Evolutionary conservation across 2,797 vertebrate genomes (phyloP), one percentile per base, ranked within the genome.

Genomic region (Gephyroberyx darwinii): DNA sequence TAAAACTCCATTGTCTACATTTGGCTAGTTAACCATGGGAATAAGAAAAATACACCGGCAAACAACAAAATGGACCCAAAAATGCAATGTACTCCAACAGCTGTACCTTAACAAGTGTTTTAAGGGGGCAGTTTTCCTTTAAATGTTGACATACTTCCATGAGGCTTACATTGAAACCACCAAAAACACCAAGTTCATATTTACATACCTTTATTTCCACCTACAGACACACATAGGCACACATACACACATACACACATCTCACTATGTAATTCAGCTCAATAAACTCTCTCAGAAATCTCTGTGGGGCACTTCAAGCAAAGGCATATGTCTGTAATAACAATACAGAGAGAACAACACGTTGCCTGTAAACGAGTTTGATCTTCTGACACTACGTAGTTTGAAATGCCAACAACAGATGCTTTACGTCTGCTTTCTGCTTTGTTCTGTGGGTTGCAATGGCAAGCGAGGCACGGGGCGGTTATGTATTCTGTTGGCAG

Each of bases 401-500:
- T 84, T 87, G 78, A 86, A 89, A 85, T 70, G 65, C 59, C 79
- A 69, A 86, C 71, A 86, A 74, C 86, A 89, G 88, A 85, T 84
- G 88, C 78, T 84, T 74, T 56, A 71, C 58, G 69, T 80, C 74
- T 61, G 75, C 65, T 73, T 77, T 57, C 43, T 59, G 80, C 79
- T 90, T 88, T 84, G 85, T 88, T 86, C 58, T 73, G 67, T 50
- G 74, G 53, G 37, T 64, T 68, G 73, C 57, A 77, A 58, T 16
- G 35, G 69, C 65, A 68, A 74, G 39, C 50, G 33, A 56, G 55
- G 43, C 61, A 8, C 7, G 13, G 62, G 56, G 47, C n/a, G 4
- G 9, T 66, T 75, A 66, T 65, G 70, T 59, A 26, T 81, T 79
- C 60, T 69, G 76, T 58, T 85, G 75, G 80, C 74, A 84, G 71